Evolutionary conservation across 64 coral and sea anemone species (phyloP).

Genomic region (Actinia equina): DNA sequence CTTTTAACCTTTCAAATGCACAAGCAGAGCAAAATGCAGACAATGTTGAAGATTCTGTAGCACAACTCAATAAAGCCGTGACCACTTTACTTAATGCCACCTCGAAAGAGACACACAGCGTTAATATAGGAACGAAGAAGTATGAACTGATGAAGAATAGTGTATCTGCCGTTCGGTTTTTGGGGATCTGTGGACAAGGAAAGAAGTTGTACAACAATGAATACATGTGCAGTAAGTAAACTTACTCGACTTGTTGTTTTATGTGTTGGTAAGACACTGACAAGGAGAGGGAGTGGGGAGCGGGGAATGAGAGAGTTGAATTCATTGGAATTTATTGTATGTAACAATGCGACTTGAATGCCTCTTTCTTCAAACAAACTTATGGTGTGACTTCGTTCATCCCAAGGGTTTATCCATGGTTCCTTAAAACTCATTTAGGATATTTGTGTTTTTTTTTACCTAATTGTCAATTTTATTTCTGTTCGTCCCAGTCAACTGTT

Average conservation of each 20-base stretch:
- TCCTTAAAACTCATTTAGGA: no score
- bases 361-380: no score
- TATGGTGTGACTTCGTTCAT: no score
- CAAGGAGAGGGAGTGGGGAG: no score
- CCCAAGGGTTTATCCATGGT: no score
- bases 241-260: not conserved
- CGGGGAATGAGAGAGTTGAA: no score
- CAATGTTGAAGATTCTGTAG: constrained; percentile 28
- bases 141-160: not conserved
- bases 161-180: constrained; percentile 3
- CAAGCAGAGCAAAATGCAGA: constrained; percentile 20
- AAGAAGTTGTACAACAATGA: not conserved
- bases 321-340: no score
- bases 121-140: not conserved
- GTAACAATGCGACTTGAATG: no score
- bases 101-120: not conserved
- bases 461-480: not conserved
- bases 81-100: constrained; percentile 14
- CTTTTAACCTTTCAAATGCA: constrained; percentile 3
- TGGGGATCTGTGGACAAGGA: constrained; percentile 16
- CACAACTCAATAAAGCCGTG: not conserved
- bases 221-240: constrained; percentile 40
- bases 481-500: constrained; percentile 21
- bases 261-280: no score
- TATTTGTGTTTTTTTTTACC: no score